Evolutionary conservation across 2,797 vertebrate species (phyloP), one percentile per base, ranked within the genome.

Genomic region (Sebastes flavidus): DNA sequence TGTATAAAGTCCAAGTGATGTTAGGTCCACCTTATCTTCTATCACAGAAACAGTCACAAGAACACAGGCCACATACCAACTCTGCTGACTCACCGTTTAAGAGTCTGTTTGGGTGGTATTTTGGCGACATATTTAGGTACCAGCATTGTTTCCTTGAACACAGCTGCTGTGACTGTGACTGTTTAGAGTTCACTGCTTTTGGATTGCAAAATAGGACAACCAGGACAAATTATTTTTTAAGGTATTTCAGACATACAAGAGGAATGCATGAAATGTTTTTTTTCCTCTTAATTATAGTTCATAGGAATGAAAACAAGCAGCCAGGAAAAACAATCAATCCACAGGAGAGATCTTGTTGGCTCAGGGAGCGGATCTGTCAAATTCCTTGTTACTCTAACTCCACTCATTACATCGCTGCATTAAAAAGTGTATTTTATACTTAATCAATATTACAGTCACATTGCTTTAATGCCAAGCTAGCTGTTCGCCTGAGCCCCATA

Each of bases 51-150:
- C 30, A 22, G 18, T 61, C 27, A 46, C 36, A 32, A 65, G 25
- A 60, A 75, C 62, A 70, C n/a, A 61, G 13, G 18, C 32, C 36
- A 69, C 65, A 56, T 67, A 20, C 16, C 32, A 62, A 9, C 34
- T 38, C 38, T 59, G 42, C 68, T 83, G 68, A 75, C 60, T 81
- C 78, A 32, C 59, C 32, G 62, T 77, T 68, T 18, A 18, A 42
- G 30, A 66, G 56, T 61, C 46, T 49, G 71, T 76, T 56, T 68
- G 68, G 30, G 54, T 24, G 58, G 74, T 46, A 27, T 74, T 73
- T 30, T 76, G 63, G 4, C 11, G 46, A 69, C 56, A 78, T 30
- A 72, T 73, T 75, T 78, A 25, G 59, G n/a, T 29, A 56, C 24
- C 65, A 65, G 75, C 62, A 58, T 58, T 65, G 32, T 29, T 65